These are phyloP conservation scores for Noctuana brunneofusca DNA, from an alignment of 2,888 invertebrate genomes.

Conservation along the genomic window DNA sequence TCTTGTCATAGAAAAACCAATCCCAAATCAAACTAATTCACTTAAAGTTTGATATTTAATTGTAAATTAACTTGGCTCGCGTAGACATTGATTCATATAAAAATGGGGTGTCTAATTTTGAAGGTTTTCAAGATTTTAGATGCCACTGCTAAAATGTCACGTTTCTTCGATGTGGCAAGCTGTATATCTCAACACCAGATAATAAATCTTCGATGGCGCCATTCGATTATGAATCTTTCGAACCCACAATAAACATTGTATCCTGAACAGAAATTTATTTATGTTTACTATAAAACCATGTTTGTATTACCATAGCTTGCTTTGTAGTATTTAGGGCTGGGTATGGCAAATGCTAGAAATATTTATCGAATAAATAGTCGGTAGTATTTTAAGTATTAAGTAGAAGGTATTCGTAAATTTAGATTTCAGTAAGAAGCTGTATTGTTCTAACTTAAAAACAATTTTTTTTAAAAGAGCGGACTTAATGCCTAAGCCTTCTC, in stretches of 20 bases:
- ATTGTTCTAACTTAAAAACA: no score
- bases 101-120: not conserved
- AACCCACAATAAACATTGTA: conserved; percentile 26
- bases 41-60: not conserved
- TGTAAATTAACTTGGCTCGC: not conserved
- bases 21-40: no score
- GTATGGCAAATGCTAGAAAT: not conserved
- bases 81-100: not conserved
- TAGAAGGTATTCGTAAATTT: no score
- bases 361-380: no score
- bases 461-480: no score
- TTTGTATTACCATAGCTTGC: not conserved
- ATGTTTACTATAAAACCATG: conserved; percentile 10
- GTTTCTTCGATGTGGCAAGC: conserved; percentile 10
- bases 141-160: not conserved
- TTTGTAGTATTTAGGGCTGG: not conserved
- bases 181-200: conserved; percentile 12
- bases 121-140: not conserved
- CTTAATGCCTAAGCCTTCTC: no score
- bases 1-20: not conserved
- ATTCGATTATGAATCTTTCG: conserved; percentile 28
- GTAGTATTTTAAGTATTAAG: no score
- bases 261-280: conserved; percentile 19
- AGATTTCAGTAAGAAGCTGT: no score
- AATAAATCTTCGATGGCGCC: conserved; percentile 28